phyloP scores from a whole-genome alignment of 2,113 vertebrate genomes.

The Vimba vimba region DNA sequence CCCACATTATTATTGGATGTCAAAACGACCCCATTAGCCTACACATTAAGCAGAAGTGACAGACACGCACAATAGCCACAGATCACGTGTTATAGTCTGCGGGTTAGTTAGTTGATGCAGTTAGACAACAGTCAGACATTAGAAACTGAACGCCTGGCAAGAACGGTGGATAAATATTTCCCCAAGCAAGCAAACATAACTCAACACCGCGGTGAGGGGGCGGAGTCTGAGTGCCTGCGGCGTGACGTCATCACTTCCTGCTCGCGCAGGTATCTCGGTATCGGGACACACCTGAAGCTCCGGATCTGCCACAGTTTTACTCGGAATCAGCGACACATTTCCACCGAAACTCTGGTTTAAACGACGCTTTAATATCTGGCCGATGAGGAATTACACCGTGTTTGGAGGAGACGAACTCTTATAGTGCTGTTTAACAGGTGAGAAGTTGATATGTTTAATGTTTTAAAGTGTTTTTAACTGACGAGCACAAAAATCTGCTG shows the following conservation, averaged over 20 bases:
- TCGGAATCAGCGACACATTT: constrained; percentile 27
- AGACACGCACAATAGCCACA: neutral
- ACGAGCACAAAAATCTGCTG: neutral
- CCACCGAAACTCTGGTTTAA: neutral
- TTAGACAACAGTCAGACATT: neutral
- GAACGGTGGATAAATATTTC: neutral
- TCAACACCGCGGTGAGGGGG: neutral
- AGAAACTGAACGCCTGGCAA: neutral
- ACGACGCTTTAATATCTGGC: neutral
- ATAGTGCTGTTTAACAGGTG: neutral
- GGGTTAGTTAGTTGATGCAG: neutral
- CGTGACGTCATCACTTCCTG: constrained; percentile 80
- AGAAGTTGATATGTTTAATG: neutral
- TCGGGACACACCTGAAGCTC: constrained; percentile 62
- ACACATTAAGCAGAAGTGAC: neutral
- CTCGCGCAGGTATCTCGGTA: constrained; percentile 58
- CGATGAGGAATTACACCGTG: neutral
- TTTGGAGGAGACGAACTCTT: neutral
- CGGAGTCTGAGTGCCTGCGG: constrained; percentile 49
- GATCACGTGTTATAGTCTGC: neutral
- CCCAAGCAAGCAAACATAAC: too few relatives aligned
- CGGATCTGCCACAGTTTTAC: neutral
- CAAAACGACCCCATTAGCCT: neutral
- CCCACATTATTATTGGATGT: neutral
- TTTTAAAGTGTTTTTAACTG: neutral